These are phyloP conservation scores for Diplogasteroides magnus DNA, from an alignment of 1,140 invertebrate genomes.

Conservation along the genomic window DNA sequence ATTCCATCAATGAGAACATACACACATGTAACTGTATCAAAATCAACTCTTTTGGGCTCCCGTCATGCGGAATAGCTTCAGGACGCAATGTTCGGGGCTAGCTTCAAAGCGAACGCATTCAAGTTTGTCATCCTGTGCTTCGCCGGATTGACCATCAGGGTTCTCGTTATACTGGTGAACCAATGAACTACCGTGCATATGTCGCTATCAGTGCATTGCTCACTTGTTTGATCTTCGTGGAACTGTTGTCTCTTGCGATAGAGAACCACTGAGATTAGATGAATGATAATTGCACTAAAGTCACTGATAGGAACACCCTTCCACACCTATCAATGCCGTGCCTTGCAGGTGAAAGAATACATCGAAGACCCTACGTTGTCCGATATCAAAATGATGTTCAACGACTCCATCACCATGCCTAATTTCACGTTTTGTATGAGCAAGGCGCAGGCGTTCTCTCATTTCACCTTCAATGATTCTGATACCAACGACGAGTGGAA, in stretches of 20 bases:
- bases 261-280: too few relatives aligned
- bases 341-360: slow-evolving; percentile 34
- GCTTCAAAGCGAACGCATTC: slow-evolving; percentile 43
- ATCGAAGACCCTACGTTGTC: slow-evolving; percentile 28
- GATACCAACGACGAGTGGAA: slow-evolving; percentile 19
- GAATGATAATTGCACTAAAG: too few relatives aligned
- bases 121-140: slow-evolving; percentile 52
- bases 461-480: slow-evolving; percentile 33
- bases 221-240: too few relatives aligned
- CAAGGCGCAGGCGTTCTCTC: slow-evolving; percentile 27
- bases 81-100: slow-evolving; percentile 36
- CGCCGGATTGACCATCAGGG: slow-evolving; percentile 47
- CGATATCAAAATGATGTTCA: slow-evolving; percentile 36
- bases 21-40: too few relatives aligned
- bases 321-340: too few relatives aligned
- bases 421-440: slow-evolving; percentile 39
- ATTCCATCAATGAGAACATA: too few relatives aligned
- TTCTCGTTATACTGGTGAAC: slow-evolving; percentile 50
- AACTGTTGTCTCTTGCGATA: too few relatives aligned
- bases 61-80: slow-evolving; percentile 17
- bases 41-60: too few relatives aligned
- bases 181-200: too few relatives aligned
- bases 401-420: slow-evolving; percentile 37
- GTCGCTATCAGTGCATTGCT: too few relatives aligned
- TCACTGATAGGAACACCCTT: too few relatives aligned